Base-by-base conservation (phyloP, 2,797 vertebrate genomes). In the Monodelphis domestica region DNA sequence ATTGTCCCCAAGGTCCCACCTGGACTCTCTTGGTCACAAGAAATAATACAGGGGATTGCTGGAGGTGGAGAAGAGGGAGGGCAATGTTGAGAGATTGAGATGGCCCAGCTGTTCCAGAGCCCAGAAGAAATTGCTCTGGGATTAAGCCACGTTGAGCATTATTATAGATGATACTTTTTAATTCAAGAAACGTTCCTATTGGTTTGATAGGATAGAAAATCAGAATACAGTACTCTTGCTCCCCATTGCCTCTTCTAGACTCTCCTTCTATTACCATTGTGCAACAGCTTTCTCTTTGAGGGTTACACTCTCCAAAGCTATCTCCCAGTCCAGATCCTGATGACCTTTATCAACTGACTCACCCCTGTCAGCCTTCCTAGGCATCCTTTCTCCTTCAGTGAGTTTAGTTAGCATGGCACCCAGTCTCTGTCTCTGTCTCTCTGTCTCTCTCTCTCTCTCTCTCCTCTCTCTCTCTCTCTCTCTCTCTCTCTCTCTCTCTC, bases 61-160 rank as follows among this genome's bases (percentile, higher is more conserved):
- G 87, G 87, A 53, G 51, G 87, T 52, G 51, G 33, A 30, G 30
- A 88, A 17, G 93, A 92, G 91, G 12, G 54, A 55, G 54, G 56
- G 51, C 50, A 90, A 57, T 90, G 63, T 50, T 38, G 30, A 90
- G 56, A 45, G n/a, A 21, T 1, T 55, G 55, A 63, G 54, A 28
- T 84, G 70, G 4, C 70, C 26, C 38, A 26, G 17, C 87, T 53
- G 87, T 53, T 88, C 2, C 24, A 53, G 57, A 12, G 38, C 90
- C 88, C 89, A 52, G 57, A 28, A 24, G 38, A 78, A 30, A 15
- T 3, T 55, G 90, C 93, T 94, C 93, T 92, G 91, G n/a, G 57
- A 89, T 92, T 89, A 51, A 51, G 59, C 56, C 91, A 70, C 51
- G 54, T 95, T 95, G 92, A 78, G 95, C 95, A 95, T 96, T 96